A percentile compares a stretch with the other conserved stretches of the same genome.
Conservation (phyloP, 2,113 vertebrate species). For the Xiphophorus couchianus region DNA sequence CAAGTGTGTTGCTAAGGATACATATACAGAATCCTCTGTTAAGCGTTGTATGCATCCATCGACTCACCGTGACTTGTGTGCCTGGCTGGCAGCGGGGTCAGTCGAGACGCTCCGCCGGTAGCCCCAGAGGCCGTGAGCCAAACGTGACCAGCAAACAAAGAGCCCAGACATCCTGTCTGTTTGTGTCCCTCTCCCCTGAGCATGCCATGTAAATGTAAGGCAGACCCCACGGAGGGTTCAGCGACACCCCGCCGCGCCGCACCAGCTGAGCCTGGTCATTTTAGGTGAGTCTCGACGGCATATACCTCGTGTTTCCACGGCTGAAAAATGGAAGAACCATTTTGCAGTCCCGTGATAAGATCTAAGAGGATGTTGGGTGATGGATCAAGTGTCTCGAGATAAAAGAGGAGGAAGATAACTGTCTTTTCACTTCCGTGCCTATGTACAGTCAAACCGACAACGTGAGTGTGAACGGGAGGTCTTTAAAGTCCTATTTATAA, state of each 20-base stretch:
- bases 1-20: neutral
- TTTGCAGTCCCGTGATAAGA: conserved; percentile 38
- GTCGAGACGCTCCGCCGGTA: conserved; percentile 16
- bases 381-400: conserved; percentile 34
- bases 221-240: conserved; percentile 22
- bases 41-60: neutral
- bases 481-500: neutral
- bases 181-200: neutral
- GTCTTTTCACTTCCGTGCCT: neutral
- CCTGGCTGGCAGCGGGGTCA: neutral
- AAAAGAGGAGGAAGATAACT: conserved; percentile 14
- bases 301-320: conserved; percentile 3
- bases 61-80: neutral
- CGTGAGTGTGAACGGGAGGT: neutral
- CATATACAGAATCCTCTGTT: conserved; percentile 7
- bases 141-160: conserved; percentile 38
- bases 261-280: conserved; percentile 37
- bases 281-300: conserved; percentile 27
- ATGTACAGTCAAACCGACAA: neutral
- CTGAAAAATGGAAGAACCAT: conserved; percentile 33
- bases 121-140: conserved; percentile 17
- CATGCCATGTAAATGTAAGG: conserved; percentile 21
- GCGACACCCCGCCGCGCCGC: neutral
- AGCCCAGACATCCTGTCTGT: conserved; percentile 15
- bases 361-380: conserved; percentile 31